phyloP scores from a whole-genome alignment of 2,888 invertebrate species.

The Alsophila aescularia region DNA sequence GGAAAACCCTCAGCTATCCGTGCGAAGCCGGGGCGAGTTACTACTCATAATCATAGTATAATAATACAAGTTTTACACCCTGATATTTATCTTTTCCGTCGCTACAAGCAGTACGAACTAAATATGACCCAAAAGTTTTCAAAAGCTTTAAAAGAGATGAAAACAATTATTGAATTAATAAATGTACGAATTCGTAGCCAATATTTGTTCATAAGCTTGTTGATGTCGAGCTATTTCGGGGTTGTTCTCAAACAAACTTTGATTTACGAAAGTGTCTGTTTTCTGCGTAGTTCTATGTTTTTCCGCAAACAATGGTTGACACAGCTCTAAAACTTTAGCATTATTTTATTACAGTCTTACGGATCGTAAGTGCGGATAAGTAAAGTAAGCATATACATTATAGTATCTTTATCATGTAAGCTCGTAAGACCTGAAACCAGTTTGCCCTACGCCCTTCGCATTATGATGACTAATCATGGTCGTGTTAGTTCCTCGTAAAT shows the following conservation, averaged over 20 bases:
- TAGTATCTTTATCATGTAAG: conserved; percentile 1
- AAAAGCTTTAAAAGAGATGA: neutral
- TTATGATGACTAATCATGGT: conserved; percentile 33
- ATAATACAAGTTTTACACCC: too few relatives aligned
- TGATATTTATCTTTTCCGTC: too few relatives aligned
- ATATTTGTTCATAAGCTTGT: conserved; percentile 2
- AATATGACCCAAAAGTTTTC: neutral
- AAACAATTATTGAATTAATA: neutral
- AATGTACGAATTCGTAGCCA: neutral
- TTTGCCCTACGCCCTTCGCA: conserved; percentile 17
- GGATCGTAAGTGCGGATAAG: conserved; percentile 1
- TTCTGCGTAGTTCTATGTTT: too few relatives aligned
- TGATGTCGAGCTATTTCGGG: neutral
- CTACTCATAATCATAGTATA: too few relatives aligned
- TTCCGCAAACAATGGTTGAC: conserved; percentile 8
- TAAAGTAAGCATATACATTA: conserved; percentile 1
- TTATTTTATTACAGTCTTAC: neutral
- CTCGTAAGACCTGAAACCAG: conserved; percentile 7
- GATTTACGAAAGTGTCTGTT: conserved; percentile 2
- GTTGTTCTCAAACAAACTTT: conserved; percentile 1
- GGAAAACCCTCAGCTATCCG: too few relatives aligned
- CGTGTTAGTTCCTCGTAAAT: conserved; percentile 59
- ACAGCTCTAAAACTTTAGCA: conserved; percentile 5
- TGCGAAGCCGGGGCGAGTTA: too few relatives aligned
- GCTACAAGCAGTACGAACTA: too few relatives aligned